These are phyloP conservation scores for Phoeniculus purpureus DNA, from an alignment of 2,797 vertebrate species.

Conservation along the genomic window DNA sequence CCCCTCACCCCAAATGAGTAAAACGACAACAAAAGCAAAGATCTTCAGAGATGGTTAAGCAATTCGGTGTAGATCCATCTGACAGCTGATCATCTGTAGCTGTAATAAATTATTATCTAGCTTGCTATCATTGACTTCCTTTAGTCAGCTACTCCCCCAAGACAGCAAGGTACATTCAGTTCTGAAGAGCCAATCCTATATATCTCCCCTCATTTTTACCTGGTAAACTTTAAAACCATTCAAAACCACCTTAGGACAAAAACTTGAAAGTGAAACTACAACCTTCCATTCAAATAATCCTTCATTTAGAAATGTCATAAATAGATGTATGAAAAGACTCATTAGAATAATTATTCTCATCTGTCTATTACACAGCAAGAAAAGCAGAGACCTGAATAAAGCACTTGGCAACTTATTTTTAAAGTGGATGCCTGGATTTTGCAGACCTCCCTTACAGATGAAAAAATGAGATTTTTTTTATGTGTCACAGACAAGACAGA, in stretches of 20 bases:
- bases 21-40: not conserved
- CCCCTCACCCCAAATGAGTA: not conserved
- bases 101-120: not conserved
- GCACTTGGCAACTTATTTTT: not conserved
- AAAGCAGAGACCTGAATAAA: not conserved
- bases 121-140: not conserved
- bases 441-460: not conserved
- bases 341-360: not conserved
- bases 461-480: not conserved
- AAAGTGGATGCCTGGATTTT: not conserved
- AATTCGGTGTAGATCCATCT: not conserved
- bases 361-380: not conserved
- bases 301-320: not conserved
- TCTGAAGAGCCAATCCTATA: not conserved
- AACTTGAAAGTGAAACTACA: not conserved
- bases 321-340: not conserved
- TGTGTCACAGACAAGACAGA: not conserved
- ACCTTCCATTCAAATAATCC: not conserved
- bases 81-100: not conserved
- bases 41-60: not conserved
- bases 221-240: not conserved
- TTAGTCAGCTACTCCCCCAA: not conserved
- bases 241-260: not conserved
- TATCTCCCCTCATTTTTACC: not conserved
- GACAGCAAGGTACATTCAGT: not conserved